Conservation (phyloP, 92 coral and sea anemone species). For the Pocillopora meandrina region DNA sequence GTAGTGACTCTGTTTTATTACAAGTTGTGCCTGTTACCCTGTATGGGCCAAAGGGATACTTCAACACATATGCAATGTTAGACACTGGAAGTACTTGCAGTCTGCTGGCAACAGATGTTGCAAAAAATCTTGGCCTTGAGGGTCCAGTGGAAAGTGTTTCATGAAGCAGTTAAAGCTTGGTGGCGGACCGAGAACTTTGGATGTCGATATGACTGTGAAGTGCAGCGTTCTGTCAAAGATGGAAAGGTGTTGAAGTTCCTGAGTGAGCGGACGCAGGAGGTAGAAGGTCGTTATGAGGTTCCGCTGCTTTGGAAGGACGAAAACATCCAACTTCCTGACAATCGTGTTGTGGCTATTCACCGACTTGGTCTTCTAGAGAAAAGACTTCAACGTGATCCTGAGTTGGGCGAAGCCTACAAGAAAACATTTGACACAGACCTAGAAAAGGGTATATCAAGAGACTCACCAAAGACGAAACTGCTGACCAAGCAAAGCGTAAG, state of each 20-base stretch:
- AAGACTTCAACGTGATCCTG: conserved; percentile 28
- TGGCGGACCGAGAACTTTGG: conserved; percentile 53
- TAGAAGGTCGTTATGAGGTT: conserved; percentile 53
- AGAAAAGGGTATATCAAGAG: conserved; percentile 54
- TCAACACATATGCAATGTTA: conserved; percentile 47
- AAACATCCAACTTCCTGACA: conserved; percentile 29
- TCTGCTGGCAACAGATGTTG: conserved; percentile 41
- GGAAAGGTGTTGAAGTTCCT: conserved; percentile 37
- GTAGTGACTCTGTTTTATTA: conserved; percentile 34
- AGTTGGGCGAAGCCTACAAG: conserved; percentile 13
- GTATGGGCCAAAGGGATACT: conserved; percentile 56
- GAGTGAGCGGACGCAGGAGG: conserved; percentile 28
- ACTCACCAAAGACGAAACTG: conserved; percentile 33
- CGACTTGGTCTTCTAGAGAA: conserved; percentile 44
- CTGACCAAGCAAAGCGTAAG: conserved; percentile 10
- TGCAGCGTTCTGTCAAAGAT: conserved; percentile 50
- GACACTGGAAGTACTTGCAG: conserved; percentile 66
- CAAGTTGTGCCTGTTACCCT: conserved; percentile 52
- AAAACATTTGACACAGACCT: conserved; percentile 46
- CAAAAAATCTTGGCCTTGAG: conserved; percentile 50
- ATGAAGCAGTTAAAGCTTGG: conserved; percentile 37
- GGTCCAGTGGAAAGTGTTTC: conserved; percentile 45
- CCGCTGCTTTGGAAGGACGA: conserved; percentile 43
- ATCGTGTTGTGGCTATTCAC: conserved; percentile 12
- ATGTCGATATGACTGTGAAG: conserved; percentile 29